A percentile compares a stretch with the other conserved stretches of the same genome.
Conservation (phyloP, 2,888 invertebrate species). For the Perizoma flavofasciatum region DNA sequence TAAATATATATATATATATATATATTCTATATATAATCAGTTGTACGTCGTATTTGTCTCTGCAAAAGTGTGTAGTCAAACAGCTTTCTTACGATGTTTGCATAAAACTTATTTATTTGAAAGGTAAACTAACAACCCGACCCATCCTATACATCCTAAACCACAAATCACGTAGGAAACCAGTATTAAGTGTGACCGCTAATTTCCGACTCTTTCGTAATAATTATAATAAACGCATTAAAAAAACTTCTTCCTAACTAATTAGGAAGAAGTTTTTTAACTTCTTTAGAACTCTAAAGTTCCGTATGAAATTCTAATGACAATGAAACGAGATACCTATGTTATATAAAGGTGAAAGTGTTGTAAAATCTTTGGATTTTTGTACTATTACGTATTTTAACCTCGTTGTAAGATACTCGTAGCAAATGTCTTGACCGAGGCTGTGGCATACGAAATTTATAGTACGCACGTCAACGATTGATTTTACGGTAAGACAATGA, state of each 20-base stretch:
- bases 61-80: not conserved
- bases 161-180: slow-evolving; percentile 9
- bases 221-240: slow-evolving; percentile 18
- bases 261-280: no score
- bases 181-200: slow-evolving; percentile 12
- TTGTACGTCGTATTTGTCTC: no score
- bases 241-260: slow-evolving; percentile 28
- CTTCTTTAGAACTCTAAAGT: no score
- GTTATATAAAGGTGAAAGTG: slow-evolving; percentile 41
- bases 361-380: slow-evolving; percentile 34
- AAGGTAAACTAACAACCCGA: no score
- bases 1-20: no score
- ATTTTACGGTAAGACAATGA: slow-evolving; percentile 15
- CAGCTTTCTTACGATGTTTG: slow-evolving; percentile 14
- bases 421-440: slow-evolving; percentile 25
- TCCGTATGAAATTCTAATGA: slow-evolving; percentile 31
- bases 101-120: not conserved
- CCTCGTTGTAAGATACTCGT: slow-evolving; percentile 9
- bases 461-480: slow-evolving; percentile 36
- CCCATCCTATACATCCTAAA: slow-evolving; percentile 13
- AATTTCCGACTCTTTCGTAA: slow-evolving; percentile 24
- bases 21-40: no score
- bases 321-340: slow-evolving; percentile 26
- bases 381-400: slow-evolving; percentile 34
- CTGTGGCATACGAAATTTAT: slow-evolving; percentile 31